phyloP scores from a whole-genome alignment of 2,888 invertebrate genomes.

The Invenusta paracnida region DNA sequence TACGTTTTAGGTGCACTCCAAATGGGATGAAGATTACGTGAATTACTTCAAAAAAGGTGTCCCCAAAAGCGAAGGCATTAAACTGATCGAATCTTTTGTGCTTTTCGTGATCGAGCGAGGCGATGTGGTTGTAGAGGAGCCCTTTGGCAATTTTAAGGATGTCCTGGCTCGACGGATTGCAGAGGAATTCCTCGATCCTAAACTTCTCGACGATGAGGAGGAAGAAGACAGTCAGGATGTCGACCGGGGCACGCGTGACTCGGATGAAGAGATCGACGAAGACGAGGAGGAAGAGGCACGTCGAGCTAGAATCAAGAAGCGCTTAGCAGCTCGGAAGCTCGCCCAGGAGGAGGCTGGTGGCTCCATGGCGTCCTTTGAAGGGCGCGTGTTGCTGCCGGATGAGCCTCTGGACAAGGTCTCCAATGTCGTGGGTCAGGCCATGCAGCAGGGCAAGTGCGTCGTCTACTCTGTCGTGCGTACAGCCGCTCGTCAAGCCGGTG shows the following conservation, averaged over 20 bases:
- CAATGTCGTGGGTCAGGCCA: constrained; percentile 40
- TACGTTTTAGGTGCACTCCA: not conserved
- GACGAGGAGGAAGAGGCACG: constrained; percentile 32
- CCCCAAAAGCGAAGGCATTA: constrained; percentile 12
- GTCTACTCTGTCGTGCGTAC: constrained; percentile 41
- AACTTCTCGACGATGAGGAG: constrained; percentile 37
- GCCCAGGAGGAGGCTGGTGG: not conserved
- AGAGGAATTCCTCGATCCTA: constrained; percentile 32
- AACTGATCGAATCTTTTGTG: constrained; percentile 38
- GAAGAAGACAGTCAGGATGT: constrained; percentile 29
- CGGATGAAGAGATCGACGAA: constrained; percentile 31
- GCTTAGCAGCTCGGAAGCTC: not conserved
- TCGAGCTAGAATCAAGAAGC: not conserved
- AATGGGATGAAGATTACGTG: constrained; percentile 39
- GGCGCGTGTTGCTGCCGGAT: constrained; percentile 14
- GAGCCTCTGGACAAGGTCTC: constrained; percentile 31
- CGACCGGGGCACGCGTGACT: not conserved
- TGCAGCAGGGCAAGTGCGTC: constrained; percentile 37
- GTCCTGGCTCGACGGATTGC: constrained; percentile 37
- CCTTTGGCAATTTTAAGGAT: constrained; percentile 21
- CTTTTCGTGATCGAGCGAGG: constrained; percentile 1
- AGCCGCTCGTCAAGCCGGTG: constrained; percentile 36
- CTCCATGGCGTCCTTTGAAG: not conserved
- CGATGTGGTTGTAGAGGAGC: constrained; percentile 27
- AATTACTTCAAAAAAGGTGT: constrained; percentile 40